Evolutionary conservation across 1,140 invertebrate species (phyloP).

Genomic region (Apolygus lucorum): DNA sequence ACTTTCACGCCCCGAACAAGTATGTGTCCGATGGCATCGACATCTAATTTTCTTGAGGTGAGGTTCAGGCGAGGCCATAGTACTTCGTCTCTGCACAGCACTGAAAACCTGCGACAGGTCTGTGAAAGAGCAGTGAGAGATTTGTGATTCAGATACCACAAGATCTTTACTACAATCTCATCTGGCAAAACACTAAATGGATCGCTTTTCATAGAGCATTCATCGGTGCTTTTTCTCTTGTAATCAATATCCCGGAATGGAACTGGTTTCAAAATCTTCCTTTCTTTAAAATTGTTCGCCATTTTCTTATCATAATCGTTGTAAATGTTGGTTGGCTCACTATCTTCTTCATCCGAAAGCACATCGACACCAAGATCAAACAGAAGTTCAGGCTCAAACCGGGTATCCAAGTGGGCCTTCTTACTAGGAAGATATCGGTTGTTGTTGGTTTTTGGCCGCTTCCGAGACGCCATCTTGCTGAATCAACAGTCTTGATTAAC

Average conservation of each 20-base stretch:
- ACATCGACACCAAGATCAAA: background rate
- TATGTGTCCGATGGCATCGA: slow-evolving; percentile 7
- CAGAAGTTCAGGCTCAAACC: too few relatives aligned
- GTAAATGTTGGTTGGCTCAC: background rate
- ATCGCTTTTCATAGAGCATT: too few relatives aligned
- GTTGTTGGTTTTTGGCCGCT: too few relatives aligned
- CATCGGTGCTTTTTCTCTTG: background rate
- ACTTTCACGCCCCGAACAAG: slow-evolving; percentile 12
- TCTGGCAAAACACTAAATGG: slow-evolving; percentile 11
- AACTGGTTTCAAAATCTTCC: background rate
- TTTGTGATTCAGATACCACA: slow-evolving; percentile 10
- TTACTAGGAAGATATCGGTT: too few relatives aligned
- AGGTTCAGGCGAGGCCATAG: slow-evolving; percentile 18
- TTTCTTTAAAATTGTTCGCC: background rate
- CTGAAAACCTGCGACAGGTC: background rate
- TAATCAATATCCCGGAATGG: background rate
- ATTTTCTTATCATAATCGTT: background rate
- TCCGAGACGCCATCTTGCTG: too few relatives aligned
- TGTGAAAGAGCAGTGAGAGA: background rate
- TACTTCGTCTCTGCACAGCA: background rate
- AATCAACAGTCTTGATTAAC: too few relatives aligned
- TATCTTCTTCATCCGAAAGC: background rate
- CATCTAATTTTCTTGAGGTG: background rate
- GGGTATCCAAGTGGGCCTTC: too few relatives aligned
- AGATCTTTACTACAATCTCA: slow-evolving; percentile 18